Base-by-base conservation (phyloP, 2,113 vertebrate genomes). In the Notothenia coriiceps region DNA sequence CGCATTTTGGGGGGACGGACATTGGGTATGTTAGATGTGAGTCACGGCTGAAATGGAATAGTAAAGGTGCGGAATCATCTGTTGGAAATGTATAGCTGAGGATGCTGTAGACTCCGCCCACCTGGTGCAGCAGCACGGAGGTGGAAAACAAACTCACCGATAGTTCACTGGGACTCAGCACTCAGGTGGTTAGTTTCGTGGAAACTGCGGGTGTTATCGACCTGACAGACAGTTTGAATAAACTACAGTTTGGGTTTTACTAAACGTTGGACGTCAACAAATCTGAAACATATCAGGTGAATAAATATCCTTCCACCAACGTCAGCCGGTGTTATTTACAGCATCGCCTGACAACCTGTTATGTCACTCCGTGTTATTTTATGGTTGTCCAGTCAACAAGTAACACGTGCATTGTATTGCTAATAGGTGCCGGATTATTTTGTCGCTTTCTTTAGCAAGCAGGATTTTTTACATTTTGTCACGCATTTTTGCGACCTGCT, bases 351-450 rank as follows among this genome's bases (percentile, higher is more conserved):
- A 17, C 33, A n/a, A 9, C n/a, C 17, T 25, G 64, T 68, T 64
- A 4, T 56, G 52, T 80, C 65, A 91, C 88, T 89, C 90, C 74
- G 85, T 69, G 92, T 75, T 79, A 90, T 73, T 88, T 92, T 88
- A 88, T 91, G 70, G 84, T 88, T 79, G 88, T 79, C 89, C 92
- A 80, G 12, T 70, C 76, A 70, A 69, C 61, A 78, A 68, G 44
- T 64, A 61, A 76, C 88, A 84, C 87, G 83, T 90, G 89, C 81
- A 51, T 84, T 84, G 69, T 83, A 59, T 85, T 89, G 79, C 84
- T 86, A 82, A 91, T 83, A 85, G 74, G 47, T 60, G n/a, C 74
- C 46, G 87, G 87, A 90, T 90, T 89, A 89, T 67, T 75, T 65
- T 72, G n/a, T 64, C 35, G 35, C 35, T 40, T 40, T 40, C 22